These are phyloP conservation scores for Pectinophora gossypiella DNA, from an alignment of 1,140 invertebrate species.

Conservation along the genomic window DNA sequence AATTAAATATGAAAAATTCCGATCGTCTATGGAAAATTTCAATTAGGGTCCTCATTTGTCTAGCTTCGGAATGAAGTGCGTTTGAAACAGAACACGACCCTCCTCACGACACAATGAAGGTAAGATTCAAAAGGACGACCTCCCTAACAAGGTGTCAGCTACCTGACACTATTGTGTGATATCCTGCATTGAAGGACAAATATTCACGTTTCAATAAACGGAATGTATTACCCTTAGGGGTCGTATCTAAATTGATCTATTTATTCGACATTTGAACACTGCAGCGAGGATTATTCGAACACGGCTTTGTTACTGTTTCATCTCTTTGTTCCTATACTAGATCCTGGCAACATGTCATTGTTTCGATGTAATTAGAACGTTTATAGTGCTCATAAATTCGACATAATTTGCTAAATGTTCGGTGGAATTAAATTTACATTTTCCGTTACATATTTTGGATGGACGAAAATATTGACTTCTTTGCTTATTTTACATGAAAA, in stretches of 20 bases:
- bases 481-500: too few relatives aligned
- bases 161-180: conserved; percentile 59
- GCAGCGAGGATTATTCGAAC: not conserved
- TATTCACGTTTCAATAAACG: conserved; percentile 55
- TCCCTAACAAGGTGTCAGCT: conserved; percentile 60
- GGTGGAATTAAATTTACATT: too few relatives aligned
- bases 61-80: conserved; percentile 27
- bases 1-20: not conserved
- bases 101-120: conserved; percentile 47
- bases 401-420: too few relatives aligned
- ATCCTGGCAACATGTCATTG: not conserved
- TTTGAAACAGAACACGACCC: conserved; percentile 45
- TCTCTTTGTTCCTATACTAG: not conserved
- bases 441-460: too few relatives aligned
- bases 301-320: not conserved
- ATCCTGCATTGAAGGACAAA: conserved; percentile 44
- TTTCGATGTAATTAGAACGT: not conserved
- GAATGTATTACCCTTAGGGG: conserved; percentile 14
- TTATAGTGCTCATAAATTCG: not conserved
- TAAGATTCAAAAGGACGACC: conserved; percentile 47
- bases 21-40: conserved; percentile 17
- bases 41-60: conserved; percentile 41
- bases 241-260: conserved; percentile 16
- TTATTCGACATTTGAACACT: conserved; percentile 15
- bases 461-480: too few relatives aligned